A percentile compares a stretch with the other conserved stretches of the same genome.
These are phyloP conservation scores for Trichoplusia ni DNA, from an alignment of 1,140 invertebrate genomes.

Conservation along the genomic window DNA sequence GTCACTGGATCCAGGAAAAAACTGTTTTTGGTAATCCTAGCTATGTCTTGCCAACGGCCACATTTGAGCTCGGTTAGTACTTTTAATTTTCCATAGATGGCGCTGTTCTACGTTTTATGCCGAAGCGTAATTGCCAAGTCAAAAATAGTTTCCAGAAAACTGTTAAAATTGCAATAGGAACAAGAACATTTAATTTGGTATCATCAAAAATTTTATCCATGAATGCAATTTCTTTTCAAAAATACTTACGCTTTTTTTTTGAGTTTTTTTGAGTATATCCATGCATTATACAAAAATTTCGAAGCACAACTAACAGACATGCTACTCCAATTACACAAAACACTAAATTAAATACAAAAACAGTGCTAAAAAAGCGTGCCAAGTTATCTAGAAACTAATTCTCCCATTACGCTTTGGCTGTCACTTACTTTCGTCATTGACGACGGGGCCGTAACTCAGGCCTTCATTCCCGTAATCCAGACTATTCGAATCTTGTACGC, in stretches of 20 bases:
- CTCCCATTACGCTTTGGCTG: slow-evolving; percentile 43
- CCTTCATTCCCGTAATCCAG: slow-evolving; percentile 66
- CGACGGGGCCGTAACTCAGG: slow-evolving; percentile 84
- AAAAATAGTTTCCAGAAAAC: slow-evolving; percentile 11
- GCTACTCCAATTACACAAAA: not conserved
- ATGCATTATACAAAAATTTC: not conserved
- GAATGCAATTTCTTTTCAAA: too few relatives aligned
- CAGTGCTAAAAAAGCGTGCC: slow-evolving; percentile 22
- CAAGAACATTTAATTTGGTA: too few relatives aligned
- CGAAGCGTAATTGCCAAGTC: slow-evolving; percentile 44
- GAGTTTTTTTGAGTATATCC: too few relatives aligned
- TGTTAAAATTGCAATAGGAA: not conserved
- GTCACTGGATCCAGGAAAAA: slow-evolving; percentile 39
- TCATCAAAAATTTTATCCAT: not conserved
- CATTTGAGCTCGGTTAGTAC: slow-evolving; percentile 75
- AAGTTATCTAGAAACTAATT: slow-evolving; percentile 16
- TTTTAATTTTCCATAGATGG: slow-evolving; percentile 25
- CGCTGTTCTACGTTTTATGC: slow-evolving; percentile 42
- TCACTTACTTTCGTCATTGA: slow-evolving; percentile 89
- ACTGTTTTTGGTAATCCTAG: slow-evolving; percentile 49
- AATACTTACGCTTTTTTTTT: not conserved
- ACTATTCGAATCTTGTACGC: slow-evolving; percentile 80
- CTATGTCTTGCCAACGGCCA: slow-evolving; percentile 80
- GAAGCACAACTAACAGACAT: not conserved
- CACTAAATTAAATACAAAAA: slow-evolving; percentile 1